These are phyloP conservation scores for Poliocrania exsul DNA, from an alignment of 2,797 vertebrate genomes.

Conservation along the genomic window DNA sequence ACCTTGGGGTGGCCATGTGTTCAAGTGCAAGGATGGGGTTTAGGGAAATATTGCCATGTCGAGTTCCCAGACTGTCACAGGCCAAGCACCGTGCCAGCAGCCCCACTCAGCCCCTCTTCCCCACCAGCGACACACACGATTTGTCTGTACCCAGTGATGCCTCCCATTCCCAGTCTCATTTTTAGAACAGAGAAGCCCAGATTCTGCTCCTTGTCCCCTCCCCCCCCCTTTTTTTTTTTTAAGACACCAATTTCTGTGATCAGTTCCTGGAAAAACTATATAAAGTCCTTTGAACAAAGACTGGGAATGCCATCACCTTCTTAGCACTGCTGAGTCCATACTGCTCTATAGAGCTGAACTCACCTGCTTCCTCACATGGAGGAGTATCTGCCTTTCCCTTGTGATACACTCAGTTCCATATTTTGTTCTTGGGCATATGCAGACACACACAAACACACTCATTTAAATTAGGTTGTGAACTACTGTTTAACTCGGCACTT, in stretches of 20 bases:
- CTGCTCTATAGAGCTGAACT: background rate
- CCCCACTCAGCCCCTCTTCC: no score
- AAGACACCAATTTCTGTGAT: fast-evolving
- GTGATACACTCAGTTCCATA: background rate
- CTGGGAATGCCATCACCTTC: background rate
- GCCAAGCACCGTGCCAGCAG: background rate
- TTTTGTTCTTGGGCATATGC: background rate
- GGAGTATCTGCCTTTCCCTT: background rate
- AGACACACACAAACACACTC: background rate
- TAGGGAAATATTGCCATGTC: background rate
- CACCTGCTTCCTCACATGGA: background rate
- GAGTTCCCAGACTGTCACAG: background rate
- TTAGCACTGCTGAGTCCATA: no score
- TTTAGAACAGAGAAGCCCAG: background rate
- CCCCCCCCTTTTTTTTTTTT: background rate
- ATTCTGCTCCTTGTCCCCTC: no score
- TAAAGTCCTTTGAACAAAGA: background rate
- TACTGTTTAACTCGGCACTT: background rate
- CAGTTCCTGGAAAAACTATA: background rate
- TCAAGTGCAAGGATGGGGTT: background rate
- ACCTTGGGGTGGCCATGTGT: no score
- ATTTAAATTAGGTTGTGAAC: background rate
- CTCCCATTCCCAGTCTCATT: background rate
- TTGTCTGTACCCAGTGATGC: background rate
- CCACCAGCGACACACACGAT: fast-evolving